These are phyloP conservation scores for Axis porcinus DNA, from an alignment of 2,113 vertebrate genomes.

Conservation along the genomic window DNA sequence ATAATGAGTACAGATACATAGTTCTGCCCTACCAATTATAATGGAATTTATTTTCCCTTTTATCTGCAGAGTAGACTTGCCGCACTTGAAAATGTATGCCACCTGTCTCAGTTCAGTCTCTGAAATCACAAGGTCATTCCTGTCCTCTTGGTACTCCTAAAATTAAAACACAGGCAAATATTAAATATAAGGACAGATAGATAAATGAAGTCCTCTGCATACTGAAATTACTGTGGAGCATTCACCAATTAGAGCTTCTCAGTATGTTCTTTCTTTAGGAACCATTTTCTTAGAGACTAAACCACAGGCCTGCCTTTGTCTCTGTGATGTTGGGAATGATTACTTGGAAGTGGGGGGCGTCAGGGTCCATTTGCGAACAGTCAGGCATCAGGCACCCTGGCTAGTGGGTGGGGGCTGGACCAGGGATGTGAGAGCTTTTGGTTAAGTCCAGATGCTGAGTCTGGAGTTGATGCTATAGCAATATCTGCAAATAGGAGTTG, in stretches of 20 bases:
- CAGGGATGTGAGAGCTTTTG: neutral
- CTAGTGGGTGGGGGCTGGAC: neutral
- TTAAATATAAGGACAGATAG: neutral
- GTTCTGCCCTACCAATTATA: slow-evolving; percentile 87
- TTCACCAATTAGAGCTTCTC: neutral
- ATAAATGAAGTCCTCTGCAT: fast-evolving
- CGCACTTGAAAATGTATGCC: slow-evolving; percentile 93
- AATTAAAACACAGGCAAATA: slow-evolving; percentile 62
- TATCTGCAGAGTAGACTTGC: slow-evolving; percentile 91
- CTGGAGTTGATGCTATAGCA: neutral
- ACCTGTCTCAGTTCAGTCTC: slow-evolving; percentile 97
- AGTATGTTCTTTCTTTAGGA: neutral
- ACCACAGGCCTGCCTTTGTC: neutral
- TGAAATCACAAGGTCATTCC: slow-evolving; percentile 89
- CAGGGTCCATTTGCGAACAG: neutral
- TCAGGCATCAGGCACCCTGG: neutral
- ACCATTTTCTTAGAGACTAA: neutral
- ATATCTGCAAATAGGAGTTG: neutral
- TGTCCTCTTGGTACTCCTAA: slow-evolving; percentile 95
- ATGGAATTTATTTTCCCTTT: slow-evolving; percentile 99
- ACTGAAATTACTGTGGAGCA: neutral
- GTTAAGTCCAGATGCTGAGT: neutral
- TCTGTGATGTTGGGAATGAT: neutral
- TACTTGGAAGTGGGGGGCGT: neutral
- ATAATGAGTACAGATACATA: neutral